phyloP scores from a whole-genome alignment of 2,888 invertebrate genomes.

The Mythimna lalbum region DNA sequence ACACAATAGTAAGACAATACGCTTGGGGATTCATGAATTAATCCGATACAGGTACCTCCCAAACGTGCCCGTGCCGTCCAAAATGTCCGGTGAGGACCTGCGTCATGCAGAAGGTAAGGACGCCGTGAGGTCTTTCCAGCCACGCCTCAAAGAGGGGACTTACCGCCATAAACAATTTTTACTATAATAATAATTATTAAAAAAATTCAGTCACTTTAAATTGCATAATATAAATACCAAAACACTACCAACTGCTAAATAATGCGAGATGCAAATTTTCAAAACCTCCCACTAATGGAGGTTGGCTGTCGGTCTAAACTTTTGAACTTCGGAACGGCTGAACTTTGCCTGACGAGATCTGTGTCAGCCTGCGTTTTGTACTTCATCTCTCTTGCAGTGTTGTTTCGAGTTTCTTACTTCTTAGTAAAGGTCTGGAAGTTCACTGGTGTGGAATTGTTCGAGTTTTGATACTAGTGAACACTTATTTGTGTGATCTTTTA shows the following conservation, averaged over 20 bases:
- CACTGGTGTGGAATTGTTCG: conserved; percentile 7
- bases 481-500: no score
- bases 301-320: conserved; percentile 42
- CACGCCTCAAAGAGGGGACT: no score
- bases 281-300: conserved; percentile 39
- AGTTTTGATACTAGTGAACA: neutral
- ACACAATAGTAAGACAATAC: no score
- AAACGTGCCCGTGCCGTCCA: no score
- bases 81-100: no score
- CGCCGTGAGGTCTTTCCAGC: no score
- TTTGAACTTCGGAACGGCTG: conserved; percentile 50
- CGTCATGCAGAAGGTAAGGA: no score
- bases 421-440: conserved; percentile 19
- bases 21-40: no score
- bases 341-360: conserved; percentile 48
- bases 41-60: no score
- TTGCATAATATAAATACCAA: conserved; percentile 1
- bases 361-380: conserved; percentile 39
- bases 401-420: conserved; percentile 19
- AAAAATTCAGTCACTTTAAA: neutral
- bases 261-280: conserved; percentile 51
- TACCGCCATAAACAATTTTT: no score
- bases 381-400: conserved; percentile 22
- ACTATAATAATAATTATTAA: no score
- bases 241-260: conserved; percentile 1